Conservation (phyloP, 2,113 vertebrate species). For the Tenebrosternarchus preto region DNA sequence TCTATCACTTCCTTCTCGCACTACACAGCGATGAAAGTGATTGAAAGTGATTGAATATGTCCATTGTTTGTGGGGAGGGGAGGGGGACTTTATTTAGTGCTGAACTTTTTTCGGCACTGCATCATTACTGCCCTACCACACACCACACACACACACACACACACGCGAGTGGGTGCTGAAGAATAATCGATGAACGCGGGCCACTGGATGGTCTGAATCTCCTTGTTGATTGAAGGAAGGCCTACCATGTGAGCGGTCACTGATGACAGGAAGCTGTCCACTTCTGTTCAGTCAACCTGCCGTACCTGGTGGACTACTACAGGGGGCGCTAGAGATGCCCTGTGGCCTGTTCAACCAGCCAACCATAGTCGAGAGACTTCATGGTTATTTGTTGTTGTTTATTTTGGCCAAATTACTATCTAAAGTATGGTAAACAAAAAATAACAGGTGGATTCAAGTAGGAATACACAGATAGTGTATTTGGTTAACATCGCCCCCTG, state of each 20-base stretch:
- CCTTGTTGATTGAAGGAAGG: conserved; percentile 45
- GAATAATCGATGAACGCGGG: conserved; percentile 67
- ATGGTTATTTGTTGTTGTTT: no score
- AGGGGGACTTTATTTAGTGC: not conserved
- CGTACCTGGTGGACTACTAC: no score
- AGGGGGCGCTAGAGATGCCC: no score
- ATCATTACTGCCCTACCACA: conserved; percentile 6
- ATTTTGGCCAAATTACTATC: no score
- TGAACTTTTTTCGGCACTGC: not conserved
- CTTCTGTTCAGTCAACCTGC: conserved; percentile 7
- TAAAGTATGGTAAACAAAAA: no score
- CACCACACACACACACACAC: conserved; percentile 43
- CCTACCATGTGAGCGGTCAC: conserved; percentile 3
- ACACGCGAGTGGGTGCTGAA: conserved; percentile 62
- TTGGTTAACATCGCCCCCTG: no score
- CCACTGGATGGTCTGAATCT: conserved; percentile 53
- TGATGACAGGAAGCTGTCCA: conserved; percentile 22
- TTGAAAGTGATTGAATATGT: no score
- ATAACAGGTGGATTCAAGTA: no score
- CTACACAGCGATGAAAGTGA: conserved; percentile 24
- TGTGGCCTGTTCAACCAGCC: no score
- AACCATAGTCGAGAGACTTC: no score
- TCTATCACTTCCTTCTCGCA: conserved; percentile 21
- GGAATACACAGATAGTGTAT: no score
- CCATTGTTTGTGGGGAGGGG: not conserved